These are phyloP conservation scores for Cichlasoma orientale DNA, from an alignment of 2,797 vertebrate species.

Conservation along the genomic window DNA sequence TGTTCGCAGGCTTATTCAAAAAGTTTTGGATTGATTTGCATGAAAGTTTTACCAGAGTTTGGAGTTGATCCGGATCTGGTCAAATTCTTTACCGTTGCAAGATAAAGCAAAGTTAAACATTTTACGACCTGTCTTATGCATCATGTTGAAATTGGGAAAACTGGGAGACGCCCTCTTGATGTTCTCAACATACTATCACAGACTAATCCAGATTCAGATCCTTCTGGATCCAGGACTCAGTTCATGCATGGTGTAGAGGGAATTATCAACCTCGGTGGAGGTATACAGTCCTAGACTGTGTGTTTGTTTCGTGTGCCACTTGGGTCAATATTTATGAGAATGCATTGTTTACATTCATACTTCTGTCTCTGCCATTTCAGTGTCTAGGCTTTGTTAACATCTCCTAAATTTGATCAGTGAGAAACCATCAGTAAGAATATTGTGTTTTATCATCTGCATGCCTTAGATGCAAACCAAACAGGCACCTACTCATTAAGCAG, in stretches of 20 bases:
- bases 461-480: neutral
- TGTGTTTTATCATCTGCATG: constrained; percentile 17
- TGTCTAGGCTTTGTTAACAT: neutral
- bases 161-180: neutral
- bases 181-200: too few relatives aligned
- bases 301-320: neutral
- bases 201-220: neutral
- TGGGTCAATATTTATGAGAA: neutral
- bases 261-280: neutral
- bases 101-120: neutral
- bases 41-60: neutral
- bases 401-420: neutral
- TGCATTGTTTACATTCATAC: neutral
- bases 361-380: neutral
- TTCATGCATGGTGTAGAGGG: neutral
- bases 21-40: neutral
- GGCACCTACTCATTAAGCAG: neutral
- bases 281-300: neutral
- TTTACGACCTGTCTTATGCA: neutral
- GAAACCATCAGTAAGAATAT: neutral
- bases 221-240: neutral
- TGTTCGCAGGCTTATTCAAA: neutral
- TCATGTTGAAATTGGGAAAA: neutral
- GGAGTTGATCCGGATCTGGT: neutral
- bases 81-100: neutral